phyloP scores from a whole-genome alignment of 2,888 invertebrate genomes.

The Cheilosia vulpina region DNA sequence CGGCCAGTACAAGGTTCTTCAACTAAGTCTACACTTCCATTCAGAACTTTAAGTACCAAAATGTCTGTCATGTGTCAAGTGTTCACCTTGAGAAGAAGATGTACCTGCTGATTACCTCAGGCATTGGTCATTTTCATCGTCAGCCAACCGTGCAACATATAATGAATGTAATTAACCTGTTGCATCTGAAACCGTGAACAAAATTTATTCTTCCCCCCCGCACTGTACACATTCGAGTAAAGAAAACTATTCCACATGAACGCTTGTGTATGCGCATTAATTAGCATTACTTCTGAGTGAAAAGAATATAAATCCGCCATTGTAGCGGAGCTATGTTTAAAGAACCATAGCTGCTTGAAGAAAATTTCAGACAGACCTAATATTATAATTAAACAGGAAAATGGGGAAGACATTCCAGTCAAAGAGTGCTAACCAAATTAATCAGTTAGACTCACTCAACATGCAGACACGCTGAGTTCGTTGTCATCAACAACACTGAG shows the following conservation, averaged over 20 bases:
- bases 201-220: conserved; percentile 3
- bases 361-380: no score
- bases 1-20: not conserved
- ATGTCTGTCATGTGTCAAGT: not conserved
- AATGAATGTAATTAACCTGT: conserved; percentile 46
- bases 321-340: not conserved
- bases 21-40: not conserved
- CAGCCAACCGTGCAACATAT: conserved; percentile 35
- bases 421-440: conserved; percentile 27
- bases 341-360: not conserved
- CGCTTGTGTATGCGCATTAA: conserved; percentile 52
- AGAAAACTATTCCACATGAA: conserved; percentile 19
- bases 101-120: conserved; percentile 37
- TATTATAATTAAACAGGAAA: conserved; percentile 19
- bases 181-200: conserved; percentile 24
- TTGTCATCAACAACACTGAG: conserved; percentile 25
- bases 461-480: conserved; percentile 16
- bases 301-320: conserved; percentile 5
- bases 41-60: conserved; percentile 10
- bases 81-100: conserved; percentile 39
- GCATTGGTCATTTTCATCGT: conserved; percentile 45
- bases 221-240: conserved; percentile 16
- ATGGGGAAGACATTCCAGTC: conserved; percentile 4
- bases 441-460: conserved; percentile 16
- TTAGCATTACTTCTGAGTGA: conserved; percentile 37